Evolutionary conservation across 2,797 vertebrate species (phyloP).

Genomic region (Pitangus sulphuratus): DNA sequence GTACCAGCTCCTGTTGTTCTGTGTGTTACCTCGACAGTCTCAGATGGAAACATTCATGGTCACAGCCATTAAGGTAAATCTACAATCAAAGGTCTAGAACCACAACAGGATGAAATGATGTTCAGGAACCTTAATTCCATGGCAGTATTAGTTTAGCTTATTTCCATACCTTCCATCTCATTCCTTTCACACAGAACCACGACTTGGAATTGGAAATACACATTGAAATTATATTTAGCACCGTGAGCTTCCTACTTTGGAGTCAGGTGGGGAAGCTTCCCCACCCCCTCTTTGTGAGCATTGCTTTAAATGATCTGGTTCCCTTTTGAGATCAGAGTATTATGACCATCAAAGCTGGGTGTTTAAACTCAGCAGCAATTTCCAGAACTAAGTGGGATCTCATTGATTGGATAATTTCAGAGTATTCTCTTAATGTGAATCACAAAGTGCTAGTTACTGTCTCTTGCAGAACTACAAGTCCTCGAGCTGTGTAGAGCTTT

Average conservation of each 20-base stretch:
- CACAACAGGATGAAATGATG: constrained; percentile 1
- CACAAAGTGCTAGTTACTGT: constrained; percentile 52
- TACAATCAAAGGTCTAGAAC: constrained; percentile 12
- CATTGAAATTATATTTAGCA: constrained; percentile 14
- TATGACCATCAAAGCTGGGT: neutral
- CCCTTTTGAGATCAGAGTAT: neutral
- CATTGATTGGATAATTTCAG: constrained; percentile 59
- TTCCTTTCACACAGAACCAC: neutral
- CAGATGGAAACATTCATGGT: neutral
- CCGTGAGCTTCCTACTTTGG: neutral
- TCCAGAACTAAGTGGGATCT: constrained; percentile 36
- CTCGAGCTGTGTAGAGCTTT: constrained; percentile 12
- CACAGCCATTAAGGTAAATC: neutral
- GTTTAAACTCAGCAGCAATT: constrained; percentile 26
- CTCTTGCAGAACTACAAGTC: neutral
- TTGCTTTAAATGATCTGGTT: neutral
- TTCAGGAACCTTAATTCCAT: neutral
- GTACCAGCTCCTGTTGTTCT: neutral
- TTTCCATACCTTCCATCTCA: neutral
- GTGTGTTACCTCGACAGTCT: neutral
- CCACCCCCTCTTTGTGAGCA: neutral
- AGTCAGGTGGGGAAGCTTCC: neutral
- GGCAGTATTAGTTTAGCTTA: neutral
- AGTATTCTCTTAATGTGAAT: constrained; percentile 12
- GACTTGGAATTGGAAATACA: neutral